phyloP scores from a whole-genome alignment of 2,113 vertebrate species.

The Xiphias gladius region DNA sequence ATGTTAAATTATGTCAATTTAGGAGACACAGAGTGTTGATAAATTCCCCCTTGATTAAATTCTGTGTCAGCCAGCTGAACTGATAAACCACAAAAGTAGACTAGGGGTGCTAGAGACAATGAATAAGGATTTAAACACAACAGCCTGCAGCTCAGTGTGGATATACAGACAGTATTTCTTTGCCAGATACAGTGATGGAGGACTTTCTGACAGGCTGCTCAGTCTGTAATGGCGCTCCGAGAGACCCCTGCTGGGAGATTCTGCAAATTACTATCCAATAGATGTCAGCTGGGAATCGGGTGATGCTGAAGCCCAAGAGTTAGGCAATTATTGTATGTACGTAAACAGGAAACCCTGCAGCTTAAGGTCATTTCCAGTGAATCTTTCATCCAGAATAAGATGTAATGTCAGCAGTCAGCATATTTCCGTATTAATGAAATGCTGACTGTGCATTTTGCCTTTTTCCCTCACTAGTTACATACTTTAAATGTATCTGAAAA shows the following conservation, averaged over 20 bases:
- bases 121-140: constrained; percentile 37
- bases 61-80: constrained; percentile 47
- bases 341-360: background rate
- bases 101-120: constrained; percentile 28
- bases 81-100: constrained; percentile 45
- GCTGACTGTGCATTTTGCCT: background rate
- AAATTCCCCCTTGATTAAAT: constrained; percentile 38
- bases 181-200: constrained; percentile 35
- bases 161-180: constrained; percentile 45
- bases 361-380: constrained; percentile 8
- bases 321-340: background rate
- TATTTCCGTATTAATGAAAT: background rate
- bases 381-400: background rate
- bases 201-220: constrained; percentile 52
- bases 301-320: background rate
- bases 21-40: constrained; percentile 36
- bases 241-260: constrained; percentile 68
- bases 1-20: constrained; percentile 28
- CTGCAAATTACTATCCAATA: constrained; percentile 6
- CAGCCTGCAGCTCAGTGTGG: constrained; percentile 44
- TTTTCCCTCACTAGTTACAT: background rate
- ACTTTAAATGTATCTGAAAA: constrained; percentile 19
- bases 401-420: constrained; percentile 12
- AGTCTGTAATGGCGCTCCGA: constrained; percentile 11
- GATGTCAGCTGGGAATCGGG: background rate